These are phyloP conservation scores for Tetramorium simillimum DNA, from an alignment of 1,140 invertebrate species.

Conservation along the genomic window DNA sequence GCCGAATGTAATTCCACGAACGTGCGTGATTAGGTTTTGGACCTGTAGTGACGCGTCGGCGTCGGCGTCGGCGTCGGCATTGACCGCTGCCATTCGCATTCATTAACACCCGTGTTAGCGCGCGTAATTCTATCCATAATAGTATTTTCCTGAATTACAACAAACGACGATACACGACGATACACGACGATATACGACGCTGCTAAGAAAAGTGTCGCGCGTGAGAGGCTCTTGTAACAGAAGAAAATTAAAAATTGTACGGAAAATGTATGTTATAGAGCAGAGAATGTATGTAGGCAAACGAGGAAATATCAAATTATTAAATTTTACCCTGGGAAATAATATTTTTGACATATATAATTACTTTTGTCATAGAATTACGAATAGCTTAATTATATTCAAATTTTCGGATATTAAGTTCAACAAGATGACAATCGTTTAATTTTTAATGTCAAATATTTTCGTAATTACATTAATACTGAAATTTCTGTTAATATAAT, in stretches of 20 bases:
- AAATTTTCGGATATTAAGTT: background rate
- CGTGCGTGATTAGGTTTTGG: conserved; percentile 77
- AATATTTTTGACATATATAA: background rate
- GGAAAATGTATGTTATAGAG: background rate
- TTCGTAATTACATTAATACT: background rate
- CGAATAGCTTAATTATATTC: background rate
- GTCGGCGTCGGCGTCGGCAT: conserved; percentile 68
- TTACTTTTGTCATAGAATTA: background rate
- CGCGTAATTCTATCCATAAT: conserved; percentile 50
- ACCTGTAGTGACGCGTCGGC: conserved; percentile 66
- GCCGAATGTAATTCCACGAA: conserved; percentile 78
- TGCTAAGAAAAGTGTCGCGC: background rate
- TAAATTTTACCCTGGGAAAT: background rate
- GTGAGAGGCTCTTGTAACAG: background rate
- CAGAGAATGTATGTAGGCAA: background rate
- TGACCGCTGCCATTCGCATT: conserved; percentile 56
- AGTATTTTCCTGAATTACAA: conserved; percentile 21
- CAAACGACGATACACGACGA: background rate
- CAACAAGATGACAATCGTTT: background rate
- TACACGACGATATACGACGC: background rate
- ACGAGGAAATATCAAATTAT: background rate
- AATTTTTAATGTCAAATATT: conserved; percentile 1
- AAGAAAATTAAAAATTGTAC: background rate
- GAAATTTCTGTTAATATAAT: conserved; percentile 8
- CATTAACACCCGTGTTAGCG: conserved; percentile 62